Percentiles rank a stretch among this genome's conserved stretches.
Conservation (phyloP, 2,113 vertebrate genomes). For the Pipa parva region DNA sequence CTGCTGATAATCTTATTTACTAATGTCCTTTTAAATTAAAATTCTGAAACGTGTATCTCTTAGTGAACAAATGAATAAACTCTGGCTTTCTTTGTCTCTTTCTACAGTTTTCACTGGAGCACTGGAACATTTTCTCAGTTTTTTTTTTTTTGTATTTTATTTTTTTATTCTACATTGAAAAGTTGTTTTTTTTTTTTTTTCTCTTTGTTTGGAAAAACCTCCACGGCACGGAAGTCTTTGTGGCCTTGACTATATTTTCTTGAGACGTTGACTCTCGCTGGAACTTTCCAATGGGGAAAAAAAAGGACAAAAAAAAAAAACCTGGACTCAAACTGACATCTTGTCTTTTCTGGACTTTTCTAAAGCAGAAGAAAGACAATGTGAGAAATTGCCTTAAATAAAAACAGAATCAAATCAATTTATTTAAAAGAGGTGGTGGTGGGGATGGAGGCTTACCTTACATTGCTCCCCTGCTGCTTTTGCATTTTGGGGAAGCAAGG, state of each 20-base stretch:
- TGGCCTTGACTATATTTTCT: constrained; percentile 36
- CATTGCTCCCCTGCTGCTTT: constrained; percentile 2
- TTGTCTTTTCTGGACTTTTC: constrained; percentile 27
- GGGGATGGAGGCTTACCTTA: background rate
- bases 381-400: constrained; percentile 69
- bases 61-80: no score
- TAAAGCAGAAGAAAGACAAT: constrained; percentile 41
- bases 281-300: constrained; percentile 17
- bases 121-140: constrained; percentile 24
- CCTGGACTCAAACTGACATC: constrained; percentile 45
- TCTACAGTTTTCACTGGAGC: constrained; percentile 15
- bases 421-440: constrained; percentile 49
- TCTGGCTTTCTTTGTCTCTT: background rate
- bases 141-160: constrained; percentile 27
- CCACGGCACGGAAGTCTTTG: constrained; percentile 62
- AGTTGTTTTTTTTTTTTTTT: constrained; percentile 46
- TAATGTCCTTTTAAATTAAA: no score
- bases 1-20: no score
- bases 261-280: constrained; percentile 24
- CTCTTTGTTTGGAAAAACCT: constrained; percentile 69
- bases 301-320: constrained; percentile 38
- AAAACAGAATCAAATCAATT: constrained; percentile 52
- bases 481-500: constrained; percentile 48
- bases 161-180: constrained; percentile 31
- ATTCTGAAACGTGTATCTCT: no score